These are phyloP conservation scores for Drosophila koepferae DNA, from an alignment of 2,888 invertebrate species.

Conservation along the genomic window DNA sequence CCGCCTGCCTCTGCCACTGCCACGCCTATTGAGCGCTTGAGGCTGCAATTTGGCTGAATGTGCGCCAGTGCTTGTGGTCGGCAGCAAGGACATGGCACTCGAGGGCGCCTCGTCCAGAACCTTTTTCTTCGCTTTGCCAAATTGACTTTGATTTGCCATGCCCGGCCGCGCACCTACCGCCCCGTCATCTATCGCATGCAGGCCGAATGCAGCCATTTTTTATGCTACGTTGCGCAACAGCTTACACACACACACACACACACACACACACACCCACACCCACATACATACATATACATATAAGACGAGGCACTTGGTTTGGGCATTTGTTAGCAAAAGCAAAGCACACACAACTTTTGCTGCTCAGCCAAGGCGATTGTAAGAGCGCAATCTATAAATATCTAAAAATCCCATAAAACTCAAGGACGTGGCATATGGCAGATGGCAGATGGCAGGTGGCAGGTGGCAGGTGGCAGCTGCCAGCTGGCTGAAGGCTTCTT, in stretches of 20 bases:
- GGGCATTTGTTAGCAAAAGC: slow-evolving; percentile 44
- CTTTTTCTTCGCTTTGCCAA: slow-evolving; percentile 56
- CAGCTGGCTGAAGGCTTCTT: slow-evolving; percentile 17
- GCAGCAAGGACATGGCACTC: slow-evolving; percentile 59
- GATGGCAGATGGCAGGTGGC: slow-evolving; percentile 22
- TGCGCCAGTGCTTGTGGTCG: slow-evolving; percentile 38
- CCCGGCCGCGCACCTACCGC: slow-evolving; percentile 1
- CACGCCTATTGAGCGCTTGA: slow-evolving; percentile 23
- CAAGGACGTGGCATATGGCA: slow-evolving; percentile 54
- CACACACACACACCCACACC: slow-evolving; percentile 2
- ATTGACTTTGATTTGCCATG: slow-evolving; percentile 71
- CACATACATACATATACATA: not conserved
- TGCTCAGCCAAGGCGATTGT: slow-evolving; percentile 44
- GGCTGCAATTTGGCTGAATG: slow-evolving; percentile 46
- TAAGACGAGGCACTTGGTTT: slow-evolving; percentile 21
- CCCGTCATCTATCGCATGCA: slow-evolving; percentile 18
- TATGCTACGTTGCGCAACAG: slow-evolving; percentile 65
- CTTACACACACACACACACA: slow-evolving; percentile 21
- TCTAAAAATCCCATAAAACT: slow-evolving; percentile 76
- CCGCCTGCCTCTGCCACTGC: not conserved
- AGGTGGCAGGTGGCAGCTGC: slow-evolving; percentile 8
- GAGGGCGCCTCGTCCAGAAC: slow-evolving; percentile 56
- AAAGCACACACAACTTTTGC: slow-evolving; percentile 41
- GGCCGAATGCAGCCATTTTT: slow-evolving; percentile 70
- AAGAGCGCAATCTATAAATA: slow-evolving; percentile 75